Base-by-base conservation (phyloP, 2,797 vertebrate species). In the Acrossocheilus fasciatus region DNA sequence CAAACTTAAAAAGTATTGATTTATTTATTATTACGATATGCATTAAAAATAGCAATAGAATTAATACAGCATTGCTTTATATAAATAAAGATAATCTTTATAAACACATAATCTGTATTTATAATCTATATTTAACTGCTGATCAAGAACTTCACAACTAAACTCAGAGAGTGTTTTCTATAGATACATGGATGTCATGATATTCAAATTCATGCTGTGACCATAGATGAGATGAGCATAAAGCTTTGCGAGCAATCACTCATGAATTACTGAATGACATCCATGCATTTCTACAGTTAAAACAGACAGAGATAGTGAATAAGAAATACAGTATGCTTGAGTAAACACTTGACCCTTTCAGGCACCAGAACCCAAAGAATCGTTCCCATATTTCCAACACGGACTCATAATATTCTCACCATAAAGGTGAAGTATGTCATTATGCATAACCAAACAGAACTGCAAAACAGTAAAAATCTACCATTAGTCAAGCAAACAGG, bases 211-310 rank as follows among this genome's bases (percentile, higher is more conserved):
- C 30, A 81, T 89, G 90, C 85, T 70, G 72, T 81, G 34, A 68
- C 34, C 6, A 4, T 77, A 84, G 82, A 77, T 84, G 82, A 84
- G 11, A 84, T 68, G 73, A 76, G 84, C 81, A 82, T 83, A 76
- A 86, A 66, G 87, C 87, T 8, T 77, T 83, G 87, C 83, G 88
- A 89, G 89, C 87, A 47, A 77, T 52, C 66, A 34, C 69, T 90
- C 87, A 88, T 91, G 88, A 92, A 91, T 89, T 86, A 82, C 76
- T 47, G 86, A 75, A 91, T 89, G 86, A 89, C 87, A 91, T 92
- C 84, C 86, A 87, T 76, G 86, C 17, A 75, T 50, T 88, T 50
- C 66, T 81, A 73, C 15, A 69, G 68, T 73, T 39, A n/a, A 36
- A 59, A 34, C 75, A 41, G 74, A 47, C 1, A 10, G 72, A 50